A percentile compares a stretch with the other conserved stretches of the same genome.
phyloP scores from a whole-genome alignment of 2,797 vertebrate genomes.

The Spinus pinus region DNA sequence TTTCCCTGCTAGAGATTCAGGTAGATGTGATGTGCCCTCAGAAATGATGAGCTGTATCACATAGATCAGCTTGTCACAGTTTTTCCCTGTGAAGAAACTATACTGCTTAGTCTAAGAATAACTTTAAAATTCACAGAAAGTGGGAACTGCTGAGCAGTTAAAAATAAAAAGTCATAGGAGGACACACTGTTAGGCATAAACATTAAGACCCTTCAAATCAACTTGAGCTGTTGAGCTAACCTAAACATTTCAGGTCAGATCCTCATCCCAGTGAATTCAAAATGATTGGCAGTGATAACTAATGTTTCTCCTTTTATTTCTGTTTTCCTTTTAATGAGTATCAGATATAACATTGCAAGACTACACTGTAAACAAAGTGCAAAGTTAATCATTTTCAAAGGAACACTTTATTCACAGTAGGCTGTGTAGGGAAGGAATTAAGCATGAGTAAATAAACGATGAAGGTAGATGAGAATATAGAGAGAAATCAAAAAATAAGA shows the following conservation, averaged over 20 bases:
- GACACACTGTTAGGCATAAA: conserved; percentile 25
- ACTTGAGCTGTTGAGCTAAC: conserved; percentile 32
- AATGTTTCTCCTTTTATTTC: conserved; percentile 46
- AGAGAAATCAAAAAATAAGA: conserved; percentile 21
- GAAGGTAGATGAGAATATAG: conserved; percentile 23
- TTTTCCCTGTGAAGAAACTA: conserved; percentile 25
- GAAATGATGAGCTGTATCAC: conserved; percentile 27
- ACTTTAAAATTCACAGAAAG: conserved; percentile 61
- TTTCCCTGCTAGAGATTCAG: not conserved
- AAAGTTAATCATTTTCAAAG: conserved; percentile 59
- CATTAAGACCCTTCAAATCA: conserved; percentile 35
- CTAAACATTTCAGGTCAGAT: conserved; percentile 39
- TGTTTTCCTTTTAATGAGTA: conserved; percentile 55
- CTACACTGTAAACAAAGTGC: conserved; percentile 57
- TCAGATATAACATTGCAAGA: conserved; percentile 52
- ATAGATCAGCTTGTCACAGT: conserved; percentile 33
- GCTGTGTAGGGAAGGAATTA: not conserved
- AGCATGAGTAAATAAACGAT: conserved; percentile 49
- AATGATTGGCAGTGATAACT: conserved; percentile 35
- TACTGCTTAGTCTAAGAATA: conserved; percentile 56
- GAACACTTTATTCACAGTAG: conserved; percentile 46
- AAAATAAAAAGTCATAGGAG: conserved; percentile 59
- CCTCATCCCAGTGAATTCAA: not conserved
- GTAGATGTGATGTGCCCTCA: not conserved
- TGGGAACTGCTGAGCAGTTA: conserved; percentile 46